Percentiles rank a stretch among this genome's conserved stretches.
These are phyloP conservation scores for Drosophila nikananu DNA, from an alignment of 1,140 invertebrate genomes.

Conservation along the genomic window DNA sequence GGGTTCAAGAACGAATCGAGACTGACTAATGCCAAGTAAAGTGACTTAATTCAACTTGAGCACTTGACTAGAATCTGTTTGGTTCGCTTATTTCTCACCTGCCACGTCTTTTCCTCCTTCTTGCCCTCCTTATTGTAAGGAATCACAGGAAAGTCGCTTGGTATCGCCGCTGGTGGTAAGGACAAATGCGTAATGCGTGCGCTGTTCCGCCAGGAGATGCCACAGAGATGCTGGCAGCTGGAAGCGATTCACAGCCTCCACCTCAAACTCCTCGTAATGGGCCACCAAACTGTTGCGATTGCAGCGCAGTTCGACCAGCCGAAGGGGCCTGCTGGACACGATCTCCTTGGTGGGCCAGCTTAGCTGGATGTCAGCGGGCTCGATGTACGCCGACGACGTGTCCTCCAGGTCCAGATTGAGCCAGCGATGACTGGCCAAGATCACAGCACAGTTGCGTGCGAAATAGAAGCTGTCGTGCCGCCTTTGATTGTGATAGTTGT, in stretches of 20 bases:
- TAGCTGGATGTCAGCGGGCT: slow-evolving; percentile 31
- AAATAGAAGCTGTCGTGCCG: slow-evolving; percentile 80
- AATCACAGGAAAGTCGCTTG: slow-evolving; percentile 65
- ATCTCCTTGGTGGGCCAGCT: slow-evolving; percentile 36
- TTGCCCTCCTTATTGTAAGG: slow-evolving; percentile 3
- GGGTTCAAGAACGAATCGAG: not conserved
- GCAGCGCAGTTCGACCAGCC: slow-evolving; percentile 76
- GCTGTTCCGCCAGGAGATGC: slow-evolving; percentile 56
- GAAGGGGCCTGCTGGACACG: slow-evolving; percentile 49
- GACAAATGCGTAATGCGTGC: slow-evolving; percentile 67
- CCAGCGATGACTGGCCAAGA: slow-evolving; percentile 79
- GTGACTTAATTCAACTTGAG: not conserved
- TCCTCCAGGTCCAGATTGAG: slow-evolving; percentile 33
- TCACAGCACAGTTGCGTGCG: slow-evolving; percentile 72
- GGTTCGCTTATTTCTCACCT: not conserved
- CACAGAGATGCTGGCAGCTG: slow-evolving; percentile 52
- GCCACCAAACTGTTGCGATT: slow-evolving; percentile 70
- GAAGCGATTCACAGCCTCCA: slow-evolving; percentile 24
- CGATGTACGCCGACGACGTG: not conserved
- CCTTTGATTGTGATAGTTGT: slow-evolving; percentile 85
- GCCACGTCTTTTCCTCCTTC: not conserved
- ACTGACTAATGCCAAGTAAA: not conserved
- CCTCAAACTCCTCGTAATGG: slow-evolving; percentile 69
- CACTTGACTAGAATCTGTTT: not conserved
- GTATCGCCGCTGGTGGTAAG: slow-evolving; percentile 65